Conservation (phyloP, 2,888 invertebrate genomes). For the Tenthredo amoena region DNA sequence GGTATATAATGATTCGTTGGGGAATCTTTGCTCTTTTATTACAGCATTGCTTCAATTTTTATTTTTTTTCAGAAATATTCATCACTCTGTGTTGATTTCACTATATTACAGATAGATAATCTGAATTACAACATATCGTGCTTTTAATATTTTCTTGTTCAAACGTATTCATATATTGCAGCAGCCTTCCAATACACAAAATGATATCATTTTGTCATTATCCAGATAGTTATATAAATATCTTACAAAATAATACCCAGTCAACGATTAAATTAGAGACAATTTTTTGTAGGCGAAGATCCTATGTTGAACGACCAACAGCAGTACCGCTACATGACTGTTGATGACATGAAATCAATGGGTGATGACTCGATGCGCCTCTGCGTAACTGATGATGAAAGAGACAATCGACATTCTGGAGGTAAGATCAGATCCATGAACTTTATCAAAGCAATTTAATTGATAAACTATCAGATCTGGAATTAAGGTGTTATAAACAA, state of each 20-base stretch:
- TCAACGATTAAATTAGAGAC: not conserved
- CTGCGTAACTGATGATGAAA: conserved; percentile 94
- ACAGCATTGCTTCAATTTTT: not conserved
- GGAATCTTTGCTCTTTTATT: not conserved
- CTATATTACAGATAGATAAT: not conserved
- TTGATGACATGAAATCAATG: conserved; percentile 96
- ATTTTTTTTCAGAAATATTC: not conserved
- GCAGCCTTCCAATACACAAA: conserved; percentile 16
- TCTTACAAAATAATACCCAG: not conserved
- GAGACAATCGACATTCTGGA: conserved; percentile 83
- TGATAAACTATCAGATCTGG: not conserved
- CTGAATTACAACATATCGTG: not conserved
- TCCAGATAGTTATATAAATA: not conserved
- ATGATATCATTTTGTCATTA: not conserved
- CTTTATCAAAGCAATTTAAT: not conserved
- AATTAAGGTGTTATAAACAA: not conserved
- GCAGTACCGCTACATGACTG: conserved; percentile 94
- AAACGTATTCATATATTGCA: not conserved
- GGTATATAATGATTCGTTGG: not conserved
- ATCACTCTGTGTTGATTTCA: not conserved
- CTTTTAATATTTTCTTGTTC: not conserved
- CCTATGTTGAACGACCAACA: conserved; percentile 92
- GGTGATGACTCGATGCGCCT: conserved; percentile 96
- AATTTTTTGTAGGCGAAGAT: conserved; percentile 87
- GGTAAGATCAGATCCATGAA: conserved; percentile 65